Percentiles rank a stretch among this genome's conserved stretches.
phyloP scores from a whole-genome alignment of 2,113 vertebrate genomes.

The Chinchilla lanigera region DNA sequence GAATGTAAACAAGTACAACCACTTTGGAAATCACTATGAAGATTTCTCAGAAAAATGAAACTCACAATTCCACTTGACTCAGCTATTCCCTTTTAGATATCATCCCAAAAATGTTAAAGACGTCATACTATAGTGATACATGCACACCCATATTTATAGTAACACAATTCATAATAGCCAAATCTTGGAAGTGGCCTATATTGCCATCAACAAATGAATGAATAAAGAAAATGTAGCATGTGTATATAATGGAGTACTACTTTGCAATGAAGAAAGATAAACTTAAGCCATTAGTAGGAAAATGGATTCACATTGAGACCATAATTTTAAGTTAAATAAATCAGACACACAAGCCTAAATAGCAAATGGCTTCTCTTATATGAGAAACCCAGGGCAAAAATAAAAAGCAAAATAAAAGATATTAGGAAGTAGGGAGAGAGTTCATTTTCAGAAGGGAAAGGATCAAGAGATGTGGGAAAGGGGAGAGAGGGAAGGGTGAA shows the following conservation, averaged over 20 bases:
- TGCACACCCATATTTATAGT: not conserved
- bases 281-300: not conserved
- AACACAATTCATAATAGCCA: not conserved
- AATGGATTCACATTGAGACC: not conserved
- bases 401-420: not conserved
- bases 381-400: not conserved
- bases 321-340: not conserved
- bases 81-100: not conserved
- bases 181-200: not conserved
- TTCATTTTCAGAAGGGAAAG: not conserved
- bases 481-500: not conserved
- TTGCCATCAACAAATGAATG: not conserved
- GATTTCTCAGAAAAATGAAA: not conserved
- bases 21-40: not conserved
- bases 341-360: not conserved
- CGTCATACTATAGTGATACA: not conserved
- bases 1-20: not conserved
- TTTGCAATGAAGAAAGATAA: not conserved
- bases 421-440: not conserved
- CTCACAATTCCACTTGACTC: not conserved
- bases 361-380: not conserved
- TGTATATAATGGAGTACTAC: not conserved
- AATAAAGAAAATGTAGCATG: not conserved
- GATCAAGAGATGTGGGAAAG: not conserved
- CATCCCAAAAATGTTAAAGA: not conserved